Conservation (phyloP, 2,888 invertebrate genomes). For the Brachynemurus nebulosus region DNA sequence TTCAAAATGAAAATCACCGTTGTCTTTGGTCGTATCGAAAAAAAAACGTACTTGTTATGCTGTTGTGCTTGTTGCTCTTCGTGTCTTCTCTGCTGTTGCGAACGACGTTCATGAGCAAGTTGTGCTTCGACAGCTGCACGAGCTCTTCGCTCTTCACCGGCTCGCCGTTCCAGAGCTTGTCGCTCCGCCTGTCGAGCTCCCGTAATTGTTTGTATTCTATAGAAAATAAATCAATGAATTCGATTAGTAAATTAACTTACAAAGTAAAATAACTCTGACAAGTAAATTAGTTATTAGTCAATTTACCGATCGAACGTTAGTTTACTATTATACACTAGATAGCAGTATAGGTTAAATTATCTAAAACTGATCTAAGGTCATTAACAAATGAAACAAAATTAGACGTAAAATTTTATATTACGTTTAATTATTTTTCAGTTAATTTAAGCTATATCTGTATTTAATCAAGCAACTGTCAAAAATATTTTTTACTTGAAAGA, state of each 20-base stretch:
- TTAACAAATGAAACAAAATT: too few relatives aligned
- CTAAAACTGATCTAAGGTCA: too few relatives aligned
- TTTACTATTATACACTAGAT: too few relatives aligned
- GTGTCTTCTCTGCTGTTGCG: slow-evolving; percentile 35
- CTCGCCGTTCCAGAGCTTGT: slow-evolving; percentile 66
- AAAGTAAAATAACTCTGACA: neutral
- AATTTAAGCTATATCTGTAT: too few relatives aligned
- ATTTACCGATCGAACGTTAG: too few relatives aligned
- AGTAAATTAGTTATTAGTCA: too few relatives aligned
- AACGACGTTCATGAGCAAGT: slow-evolving; percentile 57
- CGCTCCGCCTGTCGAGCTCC: slow-evolving; percentile 64
- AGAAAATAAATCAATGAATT: slow-evolving; percentile 14
- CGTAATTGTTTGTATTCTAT: slow-evolving; percentile 57
- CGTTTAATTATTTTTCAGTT: too few relatives aligned
- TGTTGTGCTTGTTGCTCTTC: slow-evolving; percentile 34
- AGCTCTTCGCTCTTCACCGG: slow-evolving; percentile 73
- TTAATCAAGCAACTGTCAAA: too few relatives aligned
- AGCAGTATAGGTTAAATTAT: too few relatives aligned
- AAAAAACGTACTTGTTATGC: slow-evolving; percentile 21
- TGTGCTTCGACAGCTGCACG: slow-evolving; percentile 60
- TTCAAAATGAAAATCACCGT: neutral
- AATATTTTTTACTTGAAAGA: too few relatives aligned
- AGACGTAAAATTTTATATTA: too few relatives aligned
- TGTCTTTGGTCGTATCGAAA: neutral
- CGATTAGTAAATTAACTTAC: neutral